Conservation (phyloP, 2,888 invertebrate species). For the Eupithecia centaureata region DNA sequence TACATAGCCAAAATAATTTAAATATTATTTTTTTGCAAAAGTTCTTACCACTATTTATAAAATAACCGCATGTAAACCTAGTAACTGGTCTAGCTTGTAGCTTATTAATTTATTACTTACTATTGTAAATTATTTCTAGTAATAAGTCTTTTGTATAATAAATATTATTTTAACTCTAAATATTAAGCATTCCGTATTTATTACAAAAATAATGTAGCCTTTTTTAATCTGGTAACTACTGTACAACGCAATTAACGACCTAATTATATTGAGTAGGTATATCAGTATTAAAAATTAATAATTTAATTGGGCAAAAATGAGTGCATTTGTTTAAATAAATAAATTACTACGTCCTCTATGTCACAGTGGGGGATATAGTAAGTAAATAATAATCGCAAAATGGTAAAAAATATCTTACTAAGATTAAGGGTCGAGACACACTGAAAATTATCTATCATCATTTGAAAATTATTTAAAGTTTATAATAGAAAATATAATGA, state of each 20-base stretch:
- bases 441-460: too few relatives aligned
- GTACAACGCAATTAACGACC: conserved; percentile 69
- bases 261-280: conserved; percentile 50
- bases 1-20: not conserved
- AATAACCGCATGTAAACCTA: not conserved
- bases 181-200: conserved; percentile 61
- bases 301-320: conserved; percentile 36
- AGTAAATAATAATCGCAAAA: not conserved
- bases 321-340: not conserved
- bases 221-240: conserved; percentile 45
- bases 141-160: conserved; percentile 35
- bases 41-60: not conserved
- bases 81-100: conserved; percentile 13
- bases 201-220: conserved; percentile 42
- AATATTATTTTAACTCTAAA: conserved; percentile 34
- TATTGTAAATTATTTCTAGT: conserved; percentile 40
- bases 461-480: too few relatives aligned
- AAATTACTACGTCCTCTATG: not conserved
- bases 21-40: not conserved
- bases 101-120: conserved; percentile 1
- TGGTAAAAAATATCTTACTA: too few relatives aligned
- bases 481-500: too few relatives aligned
- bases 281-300: conserved; percentile 67
- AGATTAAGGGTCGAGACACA: too few relatives aligned
- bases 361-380: not conserved